Percentiles rank a stretch among this genome's conserved stretches.
These are phyloP conservation scores for Synanthedon andrenaeformis DNA, from an alignment of 2,888 invertebrate genomes.

Conservation along the genomic window DNA sequence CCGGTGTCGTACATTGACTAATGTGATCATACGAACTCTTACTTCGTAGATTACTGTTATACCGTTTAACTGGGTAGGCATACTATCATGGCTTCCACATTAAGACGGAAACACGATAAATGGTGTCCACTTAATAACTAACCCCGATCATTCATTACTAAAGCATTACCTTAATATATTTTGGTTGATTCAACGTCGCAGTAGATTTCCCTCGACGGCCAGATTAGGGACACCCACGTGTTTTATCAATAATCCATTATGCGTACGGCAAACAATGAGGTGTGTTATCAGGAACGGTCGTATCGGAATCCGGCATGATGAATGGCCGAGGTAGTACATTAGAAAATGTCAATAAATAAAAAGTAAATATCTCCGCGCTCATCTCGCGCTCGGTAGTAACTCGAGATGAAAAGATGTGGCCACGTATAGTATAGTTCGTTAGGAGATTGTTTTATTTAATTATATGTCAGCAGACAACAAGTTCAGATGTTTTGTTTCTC, in stretches of 20 bases:
- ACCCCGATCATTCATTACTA: constrained; percentile 50
- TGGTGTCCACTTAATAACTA: constrained; percentile 58
- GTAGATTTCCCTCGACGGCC: constrained; percentile 38
- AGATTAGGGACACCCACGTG: constrained; percentile 67
- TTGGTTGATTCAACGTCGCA: constrained; percentile 40
- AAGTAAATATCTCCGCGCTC: constrained; percentile 50
- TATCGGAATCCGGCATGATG: constrained; percentile 52
- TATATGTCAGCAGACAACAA: too few relatives aligned
- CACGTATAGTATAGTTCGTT: constrained; percentile 7
- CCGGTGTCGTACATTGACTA: constrained; percentile 46
- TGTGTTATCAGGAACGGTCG: constrained; percentile 47
- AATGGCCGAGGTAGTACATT: constrained; percentile 51
- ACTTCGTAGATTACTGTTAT: constrained; percentile 38
- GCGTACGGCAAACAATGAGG: constrained; percentile 61
- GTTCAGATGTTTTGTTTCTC: too few relatives aligned
- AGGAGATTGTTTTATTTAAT: neutral
- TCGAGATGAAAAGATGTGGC: constrained; percentile 27
- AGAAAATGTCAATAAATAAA: constrained; percentile 70
- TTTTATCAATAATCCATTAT: constrained; percentile 70
- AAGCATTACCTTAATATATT: constrained; percentile 44
- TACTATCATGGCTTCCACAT: constrained; percentile 51
- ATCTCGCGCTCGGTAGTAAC: constrained; percentile 30
- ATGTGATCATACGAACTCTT: constrained; percentile 41
- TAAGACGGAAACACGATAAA: constrained; percentile 41
- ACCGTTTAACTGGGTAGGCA: constrained; percentile 22